phyloP scores from a whole-genome alignment of 1,140 invertebrate species.

The Panagrolaimus sp. region DNA sequence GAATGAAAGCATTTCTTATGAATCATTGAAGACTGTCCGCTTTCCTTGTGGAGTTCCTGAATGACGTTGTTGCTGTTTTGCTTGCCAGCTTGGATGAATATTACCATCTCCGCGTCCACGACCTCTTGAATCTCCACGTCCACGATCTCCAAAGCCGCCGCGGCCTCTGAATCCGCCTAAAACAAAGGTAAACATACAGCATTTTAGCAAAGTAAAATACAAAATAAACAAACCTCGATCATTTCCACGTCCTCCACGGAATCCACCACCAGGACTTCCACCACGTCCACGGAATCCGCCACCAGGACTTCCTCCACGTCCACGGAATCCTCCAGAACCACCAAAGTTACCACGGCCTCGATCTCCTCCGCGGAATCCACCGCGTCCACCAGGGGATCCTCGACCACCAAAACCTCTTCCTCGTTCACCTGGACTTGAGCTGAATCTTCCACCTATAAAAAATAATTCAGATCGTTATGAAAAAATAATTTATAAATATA shows the following conservation, averaged over 20 bases:
- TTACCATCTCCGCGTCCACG: neutral
- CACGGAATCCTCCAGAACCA: neutral
- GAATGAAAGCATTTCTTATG: neutral
- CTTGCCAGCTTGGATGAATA: slow-evolving; percentile 5
- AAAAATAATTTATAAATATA: too few relatives aligned
- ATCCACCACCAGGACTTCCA: neutral
- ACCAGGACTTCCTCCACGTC: neutral
- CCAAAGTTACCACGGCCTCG: too few relatives aligned
- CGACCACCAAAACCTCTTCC: too few relatives aligned
- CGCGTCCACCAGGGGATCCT: too few relatives aligned
- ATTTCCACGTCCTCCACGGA: neutral
- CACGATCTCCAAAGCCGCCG: neutral
- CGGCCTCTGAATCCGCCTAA: neutral
- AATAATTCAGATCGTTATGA: too few relatives aligned
- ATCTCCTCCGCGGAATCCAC: too few relatives aligned
- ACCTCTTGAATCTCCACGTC: neutral
- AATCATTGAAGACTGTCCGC: slow-evolving; percentile 9
- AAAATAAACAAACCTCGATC: neutral
- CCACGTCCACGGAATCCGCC: neutral
- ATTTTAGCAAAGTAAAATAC: neutral
- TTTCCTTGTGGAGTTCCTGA: neutral
- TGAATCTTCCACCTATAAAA: neutral
- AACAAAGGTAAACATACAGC: neutral
- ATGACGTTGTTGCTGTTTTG: neutral
- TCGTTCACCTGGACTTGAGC: neutral